Percentiles rank a stretch among this genome's conserved stretches.
Conservation (phyloP, 2,888 invertebrate genomes). For the Ecdyonurus torrentis region DNA sequence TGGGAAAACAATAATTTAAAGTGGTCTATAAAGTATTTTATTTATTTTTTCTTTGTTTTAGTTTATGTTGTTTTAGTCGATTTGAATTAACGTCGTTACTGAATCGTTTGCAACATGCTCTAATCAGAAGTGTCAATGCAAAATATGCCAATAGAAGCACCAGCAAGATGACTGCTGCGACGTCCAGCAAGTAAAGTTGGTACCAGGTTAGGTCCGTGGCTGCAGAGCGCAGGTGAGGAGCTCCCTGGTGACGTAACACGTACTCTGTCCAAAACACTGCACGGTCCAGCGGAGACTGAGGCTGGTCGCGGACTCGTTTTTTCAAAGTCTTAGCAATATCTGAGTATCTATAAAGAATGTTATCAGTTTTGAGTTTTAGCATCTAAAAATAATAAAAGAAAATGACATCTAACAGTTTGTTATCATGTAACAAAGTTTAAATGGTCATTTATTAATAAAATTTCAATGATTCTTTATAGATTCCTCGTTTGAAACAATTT, state of each 20-base stretch:
- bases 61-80: neutral
- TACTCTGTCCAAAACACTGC: conserved; percentile 12
- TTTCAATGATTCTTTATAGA: too few species aligned
- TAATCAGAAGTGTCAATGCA: too few species aligned
- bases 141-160: neutral
- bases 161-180: neutral
- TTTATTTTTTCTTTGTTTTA: conserved; percentile 9
- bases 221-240: conserved; percentile 8
- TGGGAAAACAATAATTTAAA: too few species aligned
- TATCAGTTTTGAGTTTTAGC: too few species aligned
- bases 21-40: too few species aligned
- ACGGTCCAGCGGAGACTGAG: conserved; percentile 6
- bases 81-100: too few species aligned
- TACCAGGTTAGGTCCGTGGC: conserved; percentile 7
- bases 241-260: conserved; percentile 10
- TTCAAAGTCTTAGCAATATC: neutral
- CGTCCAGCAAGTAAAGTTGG: conserved; percentile 6
- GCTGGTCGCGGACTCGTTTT: neutral
- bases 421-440: too few species aligned
- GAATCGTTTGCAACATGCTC: too few species aligned
- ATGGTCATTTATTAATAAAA: too few species aligned
- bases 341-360: neutral
- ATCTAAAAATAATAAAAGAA: too few species aligned
- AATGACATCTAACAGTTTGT: too few species aligned
- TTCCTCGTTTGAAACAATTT: too few species aligned